Evolutionary conservation across 2,113 vertebrate species (phyloP).

Genomic region (Sprattus sprattus): DNA sequence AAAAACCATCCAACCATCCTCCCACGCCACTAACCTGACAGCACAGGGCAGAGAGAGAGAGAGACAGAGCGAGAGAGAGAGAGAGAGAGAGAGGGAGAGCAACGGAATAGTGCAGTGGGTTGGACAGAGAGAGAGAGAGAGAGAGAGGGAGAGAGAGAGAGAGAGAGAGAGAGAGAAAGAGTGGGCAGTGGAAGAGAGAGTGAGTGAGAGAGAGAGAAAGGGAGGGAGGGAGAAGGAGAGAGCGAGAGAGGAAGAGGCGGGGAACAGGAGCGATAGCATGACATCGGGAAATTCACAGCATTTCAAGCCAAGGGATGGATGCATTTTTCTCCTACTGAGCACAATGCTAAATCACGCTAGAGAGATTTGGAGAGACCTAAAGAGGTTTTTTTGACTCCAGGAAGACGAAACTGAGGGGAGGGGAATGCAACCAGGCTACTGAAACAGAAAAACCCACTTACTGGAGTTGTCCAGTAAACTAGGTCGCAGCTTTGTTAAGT

Average conservation of each 20-base stretch:
- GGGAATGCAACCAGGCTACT: constrained; percentile 47
- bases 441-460: constrained; percentile 74
- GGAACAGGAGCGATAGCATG: constrained; percentile 61
- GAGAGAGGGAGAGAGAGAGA: constrained; percentile 9
- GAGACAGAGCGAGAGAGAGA: not conserved
- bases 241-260: not conserved
- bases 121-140: constrained; percentile 34
- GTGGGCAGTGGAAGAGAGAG: constrained; percentile 38
- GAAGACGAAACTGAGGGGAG: constrained; percentile 41
- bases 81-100: not conserved
- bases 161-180: not conserved
- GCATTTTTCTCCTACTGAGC: constrained; percentile 49
- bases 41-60: not conserved
- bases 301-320: constrained; percentile 43
- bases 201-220: constrained; percentile 40
- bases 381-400: constrained; percentile 36
- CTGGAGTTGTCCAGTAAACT: constrained; percentile 68
- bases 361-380: constrained; percentile 46
- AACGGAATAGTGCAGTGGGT: constrained; percentile 26
- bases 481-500: constrained; percentile 74
- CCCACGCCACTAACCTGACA: constrained; percentile 26
- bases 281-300: constrained; percentile 32
- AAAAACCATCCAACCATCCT: constrained; percentile 35
- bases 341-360: constrained; percentile 30
- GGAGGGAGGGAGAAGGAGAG: not conserved